phyloP scores from a whole-genome alignment of 2,797 vertebrate species.

The Poecile montanus region DNA sequence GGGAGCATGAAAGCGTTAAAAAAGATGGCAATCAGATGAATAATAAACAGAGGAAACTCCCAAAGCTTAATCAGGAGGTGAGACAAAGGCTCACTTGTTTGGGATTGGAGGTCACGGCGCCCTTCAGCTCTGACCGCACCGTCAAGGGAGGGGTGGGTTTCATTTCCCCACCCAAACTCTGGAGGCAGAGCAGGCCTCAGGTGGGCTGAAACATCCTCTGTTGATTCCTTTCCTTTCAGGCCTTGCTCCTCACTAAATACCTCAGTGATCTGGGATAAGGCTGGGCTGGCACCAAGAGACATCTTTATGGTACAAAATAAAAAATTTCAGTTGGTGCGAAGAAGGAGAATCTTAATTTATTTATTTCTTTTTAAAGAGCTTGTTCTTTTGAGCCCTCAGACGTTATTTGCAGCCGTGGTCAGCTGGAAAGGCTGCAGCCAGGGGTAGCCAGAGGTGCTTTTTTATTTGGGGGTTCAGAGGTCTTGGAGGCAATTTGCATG shows the following conservation, averaged over 20 bases:
- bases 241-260: neutral
- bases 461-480: neutral
- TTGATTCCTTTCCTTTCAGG: neutral
- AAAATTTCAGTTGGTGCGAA: neutral
- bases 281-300: neutral
- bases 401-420: neutral
- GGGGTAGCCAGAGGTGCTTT: neutral
- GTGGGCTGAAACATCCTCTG: neutral
- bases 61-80: neutral
- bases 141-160: neutral
- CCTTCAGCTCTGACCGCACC: neutral
- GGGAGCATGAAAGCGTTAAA: neutral
- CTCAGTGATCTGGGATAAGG: neutral
- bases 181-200: neutral
- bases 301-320: neutral
- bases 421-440: neutral
- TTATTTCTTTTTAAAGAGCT: neutral
- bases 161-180: neutral
- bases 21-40: neutral
- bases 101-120: neutral
- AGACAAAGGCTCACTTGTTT: slow-evolving; percentile 15
- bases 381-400: neutral
- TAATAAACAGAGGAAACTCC: slow-evolving; percentile 25
- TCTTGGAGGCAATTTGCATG: slow-evolving; percentile 47
- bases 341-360: neutral